Evolutionary conservation across 30 jellyfish, hydroid and myxozoan species (phyloP), one percentile per base, ranked within the genome.

Genomic region (Pseudorhiza aurosa): DNA sequence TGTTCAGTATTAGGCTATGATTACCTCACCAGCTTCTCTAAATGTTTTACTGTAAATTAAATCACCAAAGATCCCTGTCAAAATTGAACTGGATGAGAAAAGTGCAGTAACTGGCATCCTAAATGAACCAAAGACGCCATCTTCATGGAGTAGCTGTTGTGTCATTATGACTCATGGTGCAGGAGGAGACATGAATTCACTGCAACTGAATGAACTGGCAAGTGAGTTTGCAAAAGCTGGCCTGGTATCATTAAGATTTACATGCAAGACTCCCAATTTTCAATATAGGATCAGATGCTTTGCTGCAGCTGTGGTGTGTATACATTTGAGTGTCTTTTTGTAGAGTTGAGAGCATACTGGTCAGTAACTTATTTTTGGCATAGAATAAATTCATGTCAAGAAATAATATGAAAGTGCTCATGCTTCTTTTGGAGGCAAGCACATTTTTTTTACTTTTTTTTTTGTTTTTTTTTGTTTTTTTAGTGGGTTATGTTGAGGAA

Each of bases 231-330:
- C 91, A 0, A 27, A 25, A 26, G 64, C 83, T 29, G 97, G 95
- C 0, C 50, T 88, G 31, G 29, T 73, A 32, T 71, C 58, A 1
- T 36, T 81, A 31, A 69, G 97, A 24, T 88, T 88, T 63, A 88
- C 97, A 15, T 88, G 97, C 91, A 88, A 81, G 45, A 83, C 97
- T 33, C 95, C 95, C 27, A 88, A 88, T 68, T 88, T 88, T 53
- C 39, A 58, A 51, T 80, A 80, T 76, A 78, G 97, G 43, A 88
- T 88, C 63, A 72, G 83, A 40, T 81, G 95, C 43, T 88, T 49
- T 64, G 81, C 86, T 24, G 95, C 95, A 24, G 97, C 82, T 55
- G 79, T 88, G 85, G 97, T 88, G 43, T 29, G 67, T 47, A 47
- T 17, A n/a, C n/a, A n/a, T n/a, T n/a, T n/a, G n/a, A n/a, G n/a